Evolutionary conservation across 1,140 invertebrate species (phyloP), one percentile per base, ranked within the genome.

Genomic region (Meloidogyne floridensis): DNA sequence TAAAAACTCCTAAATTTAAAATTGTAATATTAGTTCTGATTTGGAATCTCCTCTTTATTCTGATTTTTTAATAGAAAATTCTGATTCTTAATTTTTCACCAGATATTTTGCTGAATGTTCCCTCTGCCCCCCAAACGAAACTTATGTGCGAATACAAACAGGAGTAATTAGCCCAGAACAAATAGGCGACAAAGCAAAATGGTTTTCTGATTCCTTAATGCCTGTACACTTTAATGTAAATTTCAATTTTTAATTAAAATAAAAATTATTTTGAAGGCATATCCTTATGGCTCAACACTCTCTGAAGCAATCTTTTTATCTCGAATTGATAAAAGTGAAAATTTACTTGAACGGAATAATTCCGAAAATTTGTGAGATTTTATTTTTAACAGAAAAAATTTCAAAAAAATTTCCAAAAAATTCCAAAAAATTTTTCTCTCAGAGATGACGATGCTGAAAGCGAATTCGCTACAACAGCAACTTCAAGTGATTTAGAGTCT

Each of bases 121-220:
- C 0, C 91, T 99, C 2, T 96, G 95, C 13, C 98, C 98, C 0
- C 95, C 93, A 83, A 99, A 99, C 92, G 95, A 98, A 51, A 96
- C 97, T 7, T 99, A 98, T 88, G 92, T 98, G 53, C 92, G 98
- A 53, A 95, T 99, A 6, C 96, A 99, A 87, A 98, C 96, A 0
- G 97, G 92, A 43, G 89, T 99, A 15, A 94, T 94, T 90, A 96
- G 98, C 91, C 96, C 97, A 1, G 43, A 93, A 11, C 93, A 97
- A 89, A 95, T 99, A 81, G 98, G 98, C 6, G 97, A 99, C 91
- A 99, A 99, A 91, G 92, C 94, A 1, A 96, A 97, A 90, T 98
- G 97, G 97, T 93, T 92, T 84, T 93, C 94, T 11, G 93, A 95
- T 80, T 92, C 92, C 7, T 91, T 99, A 32, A 96, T 98, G 84